A percentile compares a stretch with the other conserved stretches of the same genome.
These are phyloP conservation scores for Aurelia aurita DNA, from an alignment of 30 jellyfish, hydroid and myxozoan species.

Conservation along the genomic window DNA sequence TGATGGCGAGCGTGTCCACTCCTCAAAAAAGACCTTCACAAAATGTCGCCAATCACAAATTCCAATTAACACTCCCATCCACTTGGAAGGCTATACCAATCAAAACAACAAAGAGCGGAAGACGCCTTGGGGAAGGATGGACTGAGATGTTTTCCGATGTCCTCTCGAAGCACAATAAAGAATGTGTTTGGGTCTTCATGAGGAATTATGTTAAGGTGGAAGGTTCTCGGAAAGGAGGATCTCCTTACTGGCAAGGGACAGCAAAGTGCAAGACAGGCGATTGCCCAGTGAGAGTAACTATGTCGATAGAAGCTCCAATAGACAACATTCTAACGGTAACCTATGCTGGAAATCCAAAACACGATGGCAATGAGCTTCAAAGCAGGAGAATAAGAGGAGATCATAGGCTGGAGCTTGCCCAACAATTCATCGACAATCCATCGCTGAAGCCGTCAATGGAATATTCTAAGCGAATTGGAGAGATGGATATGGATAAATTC, in stretches of 20 bases:
- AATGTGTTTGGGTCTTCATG: background rate
- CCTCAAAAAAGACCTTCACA: too few species aligned
- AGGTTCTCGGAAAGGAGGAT: background rate
- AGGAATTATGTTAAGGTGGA: background rate
- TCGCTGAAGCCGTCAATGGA: slow-evolving; percentile 6
- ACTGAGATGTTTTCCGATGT: background rate
- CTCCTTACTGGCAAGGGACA: slow-evolving; percentile 14
- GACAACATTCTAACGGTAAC: background rate
- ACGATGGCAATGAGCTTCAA: background rate
- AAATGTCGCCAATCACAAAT: too few species aligned
- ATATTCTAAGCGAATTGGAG: slow-evolving; percentile 8
- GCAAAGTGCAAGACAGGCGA: background rate
- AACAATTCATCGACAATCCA: background rate
- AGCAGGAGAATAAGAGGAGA: slow-evolving; percentile 13
- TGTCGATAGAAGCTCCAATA: background rate
- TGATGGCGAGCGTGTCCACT: too few species aligned
- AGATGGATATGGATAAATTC: slow-evolving; percentile 1
- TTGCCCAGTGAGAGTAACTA: background rate
- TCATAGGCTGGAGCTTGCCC: background rate
- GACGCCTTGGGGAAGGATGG: background rate
- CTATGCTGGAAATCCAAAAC: slow-evolving; percentile 1
- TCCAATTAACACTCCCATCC: too few species aligned
- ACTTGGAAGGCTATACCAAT: too few species aligned
- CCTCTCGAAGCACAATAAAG: background rate
- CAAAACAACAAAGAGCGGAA: background rate